A percentile compares a stretch with the other conserved stretches of the same genome.
phyloP scores from a whole-genome alignment of 2,113 vertebrate genomes.

The Empidonax traillii region DNA sequence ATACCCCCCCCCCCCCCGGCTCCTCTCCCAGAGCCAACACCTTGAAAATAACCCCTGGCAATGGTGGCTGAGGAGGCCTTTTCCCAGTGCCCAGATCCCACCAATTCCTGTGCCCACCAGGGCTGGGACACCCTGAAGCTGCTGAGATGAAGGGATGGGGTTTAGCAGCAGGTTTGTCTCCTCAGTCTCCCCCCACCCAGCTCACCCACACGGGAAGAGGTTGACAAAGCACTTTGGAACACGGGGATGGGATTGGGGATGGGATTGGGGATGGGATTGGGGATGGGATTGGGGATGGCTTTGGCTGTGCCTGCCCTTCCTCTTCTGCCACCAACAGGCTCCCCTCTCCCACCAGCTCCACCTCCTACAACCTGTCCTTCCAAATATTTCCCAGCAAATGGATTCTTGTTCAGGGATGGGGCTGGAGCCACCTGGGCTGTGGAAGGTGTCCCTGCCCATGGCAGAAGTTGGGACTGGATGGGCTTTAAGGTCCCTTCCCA shows the following conservation, averaged over 20 bases:
- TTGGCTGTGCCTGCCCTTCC: neutral
- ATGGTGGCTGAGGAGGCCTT: neutral
- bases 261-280: neutral
- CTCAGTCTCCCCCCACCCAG: fast-evolving
- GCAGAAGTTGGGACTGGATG: neutral
- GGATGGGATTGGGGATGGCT: neutral
- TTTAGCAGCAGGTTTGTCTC: neutral
- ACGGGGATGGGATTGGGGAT: neutral
- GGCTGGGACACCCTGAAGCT: neutral
- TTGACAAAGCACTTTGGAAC: fast-evolving
- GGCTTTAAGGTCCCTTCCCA: neutral
- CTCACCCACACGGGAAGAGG: neutral
- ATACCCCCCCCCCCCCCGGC: no score
- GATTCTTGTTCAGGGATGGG: neutral
- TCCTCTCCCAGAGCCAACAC: neutral
- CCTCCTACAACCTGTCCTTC: neutral
- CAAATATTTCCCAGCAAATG: neutral
- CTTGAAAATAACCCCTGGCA: neutral
- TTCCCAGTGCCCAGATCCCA: neutral
- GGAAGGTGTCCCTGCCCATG: neutral
- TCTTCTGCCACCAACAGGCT: neutral
- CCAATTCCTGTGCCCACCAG: neutral
- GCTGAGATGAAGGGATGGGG: neutral
- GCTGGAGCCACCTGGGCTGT: neutral
- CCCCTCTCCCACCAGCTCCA: neutral